A percentile compares a stretch with the other conserved stretches of the same genome.
Evolutionary conservation across 2,113 vertebrate genomes (phyloP).

Genomic region (Rhadina sibilatrix): DNA sequence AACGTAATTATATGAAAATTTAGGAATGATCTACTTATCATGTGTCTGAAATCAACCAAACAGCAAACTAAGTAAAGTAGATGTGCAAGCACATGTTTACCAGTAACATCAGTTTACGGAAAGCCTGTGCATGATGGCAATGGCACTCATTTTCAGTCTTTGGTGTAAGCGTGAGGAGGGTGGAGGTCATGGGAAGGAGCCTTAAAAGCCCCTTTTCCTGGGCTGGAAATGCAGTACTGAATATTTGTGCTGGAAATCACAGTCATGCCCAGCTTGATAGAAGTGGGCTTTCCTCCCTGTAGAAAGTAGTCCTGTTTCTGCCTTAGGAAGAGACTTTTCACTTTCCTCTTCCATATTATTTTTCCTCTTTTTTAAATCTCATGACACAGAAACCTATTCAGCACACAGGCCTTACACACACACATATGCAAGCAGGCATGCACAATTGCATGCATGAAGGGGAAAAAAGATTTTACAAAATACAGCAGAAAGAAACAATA

Average conservation of each 20-base stretch:
- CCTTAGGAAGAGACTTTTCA: background rate
- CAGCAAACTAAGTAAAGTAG: slow-evolving; percentile 22
- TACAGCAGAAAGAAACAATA: slow-evolving; percentile 50
- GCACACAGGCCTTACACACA: background rate
- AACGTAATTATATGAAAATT: slow-evolving; percentile 41
- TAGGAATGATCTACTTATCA: slow-evolving; percentile 46
- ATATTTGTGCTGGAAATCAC: background rate
- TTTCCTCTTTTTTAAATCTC: background rate
- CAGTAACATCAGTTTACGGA: background rate
- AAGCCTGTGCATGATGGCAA: background rate
- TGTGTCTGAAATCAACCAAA: slow-evolving; percentile 56
- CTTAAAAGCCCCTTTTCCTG: background rate
- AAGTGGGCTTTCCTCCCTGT: background rate
- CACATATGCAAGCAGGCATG: background rate
- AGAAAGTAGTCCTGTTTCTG: background rate
- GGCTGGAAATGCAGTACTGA: background rate
- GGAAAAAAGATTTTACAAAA: background rate
- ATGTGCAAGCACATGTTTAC: slow-evolving; percentile 25
- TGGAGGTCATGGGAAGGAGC: background rate
- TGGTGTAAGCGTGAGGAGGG: background rate
- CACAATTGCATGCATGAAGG: background rate
- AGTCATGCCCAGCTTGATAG: background rate
- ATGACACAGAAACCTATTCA: background rate
- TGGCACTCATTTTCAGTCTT: background rate
- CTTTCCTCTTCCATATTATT: background rate